phyloP scores from a whole-genome alignment of 2,113 vertebrate genomes.

The Gallinago media region DNA sequence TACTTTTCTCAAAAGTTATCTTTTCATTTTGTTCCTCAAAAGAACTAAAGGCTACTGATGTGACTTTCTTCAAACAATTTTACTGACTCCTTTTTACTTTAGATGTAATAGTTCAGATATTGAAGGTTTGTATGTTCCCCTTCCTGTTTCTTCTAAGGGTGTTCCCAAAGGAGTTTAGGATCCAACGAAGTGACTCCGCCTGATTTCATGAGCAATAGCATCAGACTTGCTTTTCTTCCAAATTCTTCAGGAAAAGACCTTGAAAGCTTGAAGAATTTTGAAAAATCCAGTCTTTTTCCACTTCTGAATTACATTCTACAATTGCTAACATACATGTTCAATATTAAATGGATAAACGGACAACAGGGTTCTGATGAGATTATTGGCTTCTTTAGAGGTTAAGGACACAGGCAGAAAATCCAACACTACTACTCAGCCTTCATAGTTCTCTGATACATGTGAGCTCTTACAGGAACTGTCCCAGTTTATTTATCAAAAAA shows the following conservation, averaged over 20 bases:
- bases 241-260: neutral
- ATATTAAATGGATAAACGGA: neutral
- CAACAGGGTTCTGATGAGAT: fast-evolving
- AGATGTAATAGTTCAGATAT: neutral
- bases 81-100: neutral
- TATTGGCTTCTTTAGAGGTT: neutral
- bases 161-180: neutral
- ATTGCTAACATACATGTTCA: neutral
- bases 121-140: neutral
- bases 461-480: neutral
- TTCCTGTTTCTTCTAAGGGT: neutral
- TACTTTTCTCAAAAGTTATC: neutral
- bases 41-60: neutral
- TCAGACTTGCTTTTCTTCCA: neutral
- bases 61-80: neutral
- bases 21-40: neutral
- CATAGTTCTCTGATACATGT: neutral
- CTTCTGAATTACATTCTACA: neutral
- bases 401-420: neutral
- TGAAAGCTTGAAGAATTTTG: neutral
- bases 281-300: neutral
- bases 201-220: neutral
- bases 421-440: neutral
- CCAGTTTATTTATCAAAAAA: neutral
- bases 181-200: neutral